Evolutionary conservation across 2,797 vertebrate genomes (phyloP), one percentile per base, ranked within the genome.

Genomic region (Vespertilio murinus): DNA sequence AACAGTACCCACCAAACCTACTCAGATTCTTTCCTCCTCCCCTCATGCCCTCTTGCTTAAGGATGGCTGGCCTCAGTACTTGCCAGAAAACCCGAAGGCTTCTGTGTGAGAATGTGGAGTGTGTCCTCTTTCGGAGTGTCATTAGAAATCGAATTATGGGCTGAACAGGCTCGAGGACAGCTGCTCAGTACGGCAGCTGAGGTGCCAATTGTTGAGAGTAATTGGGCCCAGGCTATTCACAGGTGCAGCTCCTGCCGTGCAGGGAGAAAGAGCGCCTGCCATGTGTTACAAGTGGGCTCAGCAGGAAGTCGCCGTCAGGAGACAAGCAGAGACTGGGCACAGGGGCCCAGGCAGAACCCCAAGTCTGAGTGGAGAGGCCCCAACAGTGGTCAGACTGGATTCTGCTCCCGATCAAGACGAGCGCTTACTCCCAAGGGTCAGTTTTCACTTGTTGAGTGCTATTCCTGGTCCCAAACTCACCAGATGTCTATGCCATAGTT

Each of bases 141-240:
- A 52, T 52, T 52, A 52, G 49, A 77, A 93, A 89, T 94, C 75
- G 45, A 56, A 69, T 61, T 25, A 64, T 0, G 3, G 12, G 61
- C 10, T 64, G 33, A 94, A 86, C 11, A 59, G 25, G 52, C 65
- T 73, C 3, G 0, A 74, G 33, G 28, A 85, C 78, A 45, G 38
- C 23, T 33, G 20, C 64, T 79, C n/a, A 22, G 33, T 13, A 54
- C 38, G 42, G 85, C 84, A 71, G 38, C 33, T 49, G 8, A 65
- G 93, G 80, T 49, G 45, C 79, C 91, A 10, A 69, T 64, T 64
- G 92, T 54, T n/a, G 0, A 87, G 78, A 75, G 65, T 73, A 92
- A 80, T 74, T 88, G 90, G 84, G 78, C 38, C 28, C 33, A 67
- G 59, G 59, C 79, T 86, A 17, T 77, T 92, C 93, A 89, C 79